phyloP scores from a whole-genome alignment of 1,140 invertebrate species.

The Aricia agestis region DNA sequence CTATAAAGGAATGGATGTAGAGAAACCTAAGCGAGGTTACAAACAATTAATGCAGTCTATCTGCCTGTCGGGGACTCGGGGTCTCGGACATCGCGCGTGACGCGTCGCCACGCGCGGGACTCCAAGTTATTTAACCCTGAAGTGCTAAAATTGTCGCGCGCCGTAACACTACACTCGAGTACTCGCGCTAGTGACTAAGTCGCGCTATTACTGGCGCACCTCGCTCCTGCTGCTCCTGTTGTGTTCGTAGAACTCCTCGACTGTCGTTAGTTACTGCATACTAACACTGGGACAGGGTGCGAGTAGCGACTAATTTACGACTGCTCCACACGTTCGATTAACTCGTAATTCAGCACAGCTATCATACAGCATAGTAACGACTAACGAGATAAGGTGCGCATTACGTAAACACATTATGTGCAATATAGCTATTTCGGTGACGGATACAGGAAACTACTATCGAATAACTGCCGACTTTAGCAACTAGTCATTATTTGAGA shows the following conservation, averaged over 20 bases:
- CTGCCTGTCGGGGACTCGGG: no score
- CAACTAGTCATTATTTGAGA: background rate
- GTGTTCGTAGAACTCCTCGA: background rate
- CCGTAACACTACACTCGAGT: background rate
- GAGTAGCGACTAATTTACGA: no score
- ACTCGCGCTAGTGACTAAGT: background rate
- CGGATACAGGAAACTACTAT: background rate
- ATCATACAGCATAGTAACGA: background rate
- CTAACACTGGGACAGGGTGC: background rate
- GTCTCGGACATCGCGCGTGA: no score
- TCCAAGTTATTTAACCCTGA: conserved; percentile 1
- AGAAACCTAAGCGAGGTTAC: background rate
- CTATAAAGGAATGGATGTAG: no score
- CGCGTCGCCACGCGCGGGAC: no score
- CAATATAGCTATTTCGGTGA: background rate
- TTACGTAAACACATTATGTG: background rate
- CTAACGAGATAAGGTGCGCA: background rate
- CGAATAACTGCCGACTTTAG: background rate
- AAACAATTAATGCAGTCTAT: background rate
- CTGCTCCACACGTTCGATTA: background rate
- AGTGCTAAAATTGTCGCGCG: background rate
- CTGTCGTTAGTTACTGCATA: no score
- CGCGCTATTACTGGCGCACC: background rate
- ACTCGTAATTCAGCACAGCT: background rate
- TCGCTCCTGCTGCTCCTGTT: background rate